Evolutionary conservation across 1,140 invertebrate species (phyloP).

Genomic region (Delia radicum): DNA sequence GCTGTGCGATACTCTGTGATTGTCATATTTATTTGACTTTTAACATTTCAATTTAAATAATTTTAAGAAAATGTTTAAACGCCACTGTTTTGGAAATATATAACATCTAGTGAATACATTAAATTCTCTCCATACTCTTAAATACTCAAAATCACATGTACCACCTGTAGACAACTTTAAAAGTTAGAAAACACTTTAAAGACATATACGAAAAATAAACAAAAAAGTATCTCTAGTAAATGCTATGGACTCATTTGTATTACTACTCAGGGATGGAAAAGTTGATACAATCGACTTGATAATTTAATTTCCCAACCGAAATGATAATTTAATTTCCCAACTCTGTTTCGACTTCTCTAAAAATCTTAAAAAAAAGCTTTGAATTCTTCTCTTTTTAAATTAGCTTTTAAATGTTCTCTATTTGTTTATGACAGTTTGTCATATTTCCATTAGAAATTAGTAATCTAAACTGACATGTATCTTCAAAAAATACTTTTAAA

Average conservation of each 20-base stretch:
- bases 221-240: too few relatives aligned
- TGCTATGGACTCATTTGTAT: too few relatives aligned
- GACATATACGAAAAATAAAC: neutral
- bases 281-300: too few relatives aligned
- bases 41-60: too few relatives aligned
- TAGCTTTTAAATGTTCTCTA: neutral
- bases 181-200: neutral
- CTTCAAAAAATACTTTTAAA: neutral
- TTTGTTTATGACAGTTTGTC: neutral
- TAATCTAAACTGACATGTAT: neutral
- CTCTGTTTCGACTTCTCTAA: too few relatives aligned
- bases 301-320: too few relatives aligned
- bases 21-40: too few relatives aligned
- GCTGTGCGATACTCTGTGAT: too few relatives aligned
- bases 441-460: neutral
- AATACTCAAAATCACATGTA: neutral
- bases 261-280: too few relatives aligned
- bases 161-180: neutral
- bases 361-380: too few relatives aligned
- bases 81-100: neutral
- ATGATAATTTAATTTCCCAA: too few relatives aligned
- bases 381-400: neutral
- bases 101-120: neutral
- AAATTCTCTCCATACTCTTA: neutral
- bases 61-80: too few relatives aligned